Evolutionary conservation across 2,113 vertebrate genomes (phyloP).

Genomic region (Oryzias melastigma): DNA sequence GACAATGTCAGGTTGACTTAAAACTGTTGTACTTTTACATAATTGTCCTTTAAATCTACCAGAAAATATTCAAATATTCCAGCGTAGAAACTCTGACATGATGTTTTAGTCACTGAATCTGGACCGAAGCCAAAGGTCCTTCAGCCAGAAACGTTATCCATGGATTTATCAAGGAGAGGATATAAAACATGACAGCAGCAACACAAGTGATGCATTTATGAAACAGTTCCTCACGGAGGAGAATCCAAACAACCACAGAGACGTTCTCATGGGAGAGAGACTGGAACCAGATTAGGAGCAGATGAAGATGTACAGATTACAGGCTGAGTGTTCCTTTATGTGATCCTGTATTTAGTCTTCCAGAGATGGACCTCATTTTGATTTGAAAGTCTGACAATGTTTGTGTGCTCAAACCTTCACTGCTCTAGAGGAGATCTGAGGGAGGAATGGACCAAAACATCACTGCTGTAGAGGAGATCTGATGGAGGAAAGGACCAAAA

Average conservation of each 20-base stretch:
- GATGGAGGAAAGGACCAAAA: too few species aligned
- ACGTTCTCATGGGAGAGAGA: neutral
- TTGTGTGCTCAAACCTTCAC: too few species aligned
- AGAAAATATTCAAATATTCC: neutral
- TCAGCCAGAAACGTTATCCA: neutral
- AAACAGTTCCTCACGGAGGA: conserved; percentile 8
- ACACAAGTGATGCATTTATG: conserved; percentile 10
- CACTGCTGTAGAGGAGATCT: too few species aligned
- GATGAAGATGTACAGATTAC: conserved; percentile 43
- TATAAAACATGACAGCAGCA: conserved; percentile 6
- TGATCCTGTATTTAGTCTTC: too few species aligned
- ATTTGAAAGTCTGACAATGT: too few species aligned
- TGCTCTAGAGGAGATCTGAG: too few species aligned
- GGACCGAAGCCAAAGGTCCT: neutral
- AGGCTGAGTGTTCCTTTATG: too few species aligned
- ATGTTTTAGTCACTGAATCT: neutral
- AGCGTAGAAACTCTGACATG: neutral
- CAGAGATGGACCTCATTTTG: too few species aligned
- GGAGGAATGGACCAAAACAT: too few species aligned
- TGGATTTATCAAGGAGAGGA: neutral
- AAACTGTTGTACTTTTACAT: neutral
- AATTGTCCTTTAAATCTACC: neutral
- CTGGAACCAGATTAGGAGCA: conserved; percentile 12
- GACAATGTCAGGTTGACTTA: neutral
- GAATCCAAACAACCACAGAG: conserved; percentile 11